Percentiles rank a stretch among this genome's conserved stretches.
Conservation (phyloP, 64 coral and sea anemone species). For the Montipora cactus region DNA sequence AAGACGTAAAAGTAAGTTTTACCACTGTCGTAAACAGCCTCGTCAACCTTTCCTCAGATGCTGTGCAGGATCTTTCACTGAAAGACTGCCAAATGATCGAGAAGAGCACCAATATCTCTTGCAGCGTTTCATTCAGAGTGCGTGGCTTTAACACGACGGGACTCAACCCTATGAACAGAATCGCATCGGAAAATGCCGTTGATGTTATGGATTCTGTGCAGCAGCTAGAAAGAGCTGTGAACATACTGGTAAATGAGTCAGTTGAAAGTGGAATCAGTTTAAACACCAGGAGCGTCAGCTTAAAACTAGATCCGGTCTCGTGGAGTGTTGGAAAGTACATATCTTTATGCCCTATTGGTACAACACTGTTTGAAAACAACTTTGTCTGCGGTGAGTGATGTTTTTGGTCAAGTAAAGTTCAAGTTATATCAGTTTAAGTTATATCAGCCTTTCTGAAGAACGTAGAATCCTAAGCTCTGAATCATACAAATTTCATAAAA, state of each 20-base stretch:
- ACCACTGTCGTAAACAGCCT: neutral
- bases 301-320: neutral
- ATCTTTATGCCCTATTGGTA: conserved; percentile 21
- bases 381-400: conserved; percentile 54
- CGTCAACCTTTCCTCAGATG: conserved; percentile 51
- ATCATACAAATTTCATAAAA: neutral
- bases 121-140: conserved; percentile 16
- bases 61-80: conserved; percentile 1
- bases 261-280: neutral
- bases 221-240: neutral
- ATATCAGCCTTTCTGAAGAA: neutral
- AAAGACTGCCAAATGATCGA: conserved; percentile 9
- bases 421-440: neutral
- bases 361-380: neutral
- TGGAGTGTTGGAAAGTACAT: conserved; percentile 8
- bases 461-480: neutral
- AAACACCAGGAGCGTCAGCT: neutral
- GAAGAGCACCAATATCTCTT: neutral
- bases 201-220: conserved; percentile 39
- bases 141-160: conserved; percentile 6
- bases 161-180: conserved; percentile 7
- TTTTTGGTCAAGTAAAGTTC: neutral
- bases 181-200: conserved; percentile 18
- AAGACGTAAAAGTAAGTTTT: conserved; percentile 18
- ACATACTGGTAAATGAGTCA: conserved; percentile 23